phyloP scores from a whole-genome alignment of 2,888 invertebrate species.

The Apamea anceps region DNA sequence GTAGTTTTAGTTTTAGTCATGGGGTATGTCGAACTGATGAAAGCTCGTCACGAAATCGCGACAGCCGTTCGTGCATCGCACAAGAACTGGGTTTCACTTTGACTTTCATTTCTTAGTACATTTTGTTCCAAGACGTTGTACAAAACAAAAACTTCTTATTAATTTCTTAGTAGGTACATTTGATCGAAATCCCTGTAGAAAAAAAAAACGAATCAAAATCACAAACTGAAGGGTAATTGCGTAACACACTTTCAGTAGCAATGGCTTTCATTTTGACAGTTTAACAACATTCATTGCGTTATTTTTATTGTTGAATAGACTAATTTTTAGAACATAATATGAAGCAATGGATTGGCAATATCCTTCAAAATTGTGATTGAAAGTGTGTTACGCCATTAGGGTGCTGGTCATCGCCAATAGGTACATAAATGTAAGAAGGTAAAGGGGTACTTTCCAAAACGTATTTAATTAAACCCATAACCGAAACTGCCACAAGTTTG shows the following conservation, averaged over 20 bases:
- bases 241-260: no score
- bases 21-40: constrained; percentile 25
- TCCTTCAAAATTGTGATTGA: no score
- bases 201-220: neutral
- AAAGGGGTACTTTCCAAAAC: neutral
- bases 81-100: constrained; percentile 33
- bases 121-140: neutral
- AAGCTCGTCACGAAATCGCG: constrained; percentile 10
- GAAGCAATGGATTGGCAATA: no score
- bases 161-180: neutral
- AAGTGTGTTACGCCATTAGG: no score
- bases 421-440: neutral
- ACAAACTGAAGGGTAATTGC: neutral
- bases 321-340: no score
- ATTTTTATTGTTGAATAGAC: no score
- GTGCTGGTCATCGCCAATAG: no score
- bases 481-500: no score
- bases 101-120: constrained; percentile 7
- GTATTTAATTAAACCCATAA: constrained; percentile 2
- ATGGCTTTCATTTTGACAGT: no score
- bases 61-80: constrained; percentile 19
- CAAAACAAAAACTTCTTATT: neutral
- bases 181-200: neutral
- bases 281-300: no score
- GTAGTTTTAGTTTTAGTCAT: no score